A percentile compares a stretch with the other conserved stretches of the same genome.
phyloP scores from a whole-genome alignment of 2,113 vertebrate genomes.

The Paramormyrops kingsleyae region DNA sequence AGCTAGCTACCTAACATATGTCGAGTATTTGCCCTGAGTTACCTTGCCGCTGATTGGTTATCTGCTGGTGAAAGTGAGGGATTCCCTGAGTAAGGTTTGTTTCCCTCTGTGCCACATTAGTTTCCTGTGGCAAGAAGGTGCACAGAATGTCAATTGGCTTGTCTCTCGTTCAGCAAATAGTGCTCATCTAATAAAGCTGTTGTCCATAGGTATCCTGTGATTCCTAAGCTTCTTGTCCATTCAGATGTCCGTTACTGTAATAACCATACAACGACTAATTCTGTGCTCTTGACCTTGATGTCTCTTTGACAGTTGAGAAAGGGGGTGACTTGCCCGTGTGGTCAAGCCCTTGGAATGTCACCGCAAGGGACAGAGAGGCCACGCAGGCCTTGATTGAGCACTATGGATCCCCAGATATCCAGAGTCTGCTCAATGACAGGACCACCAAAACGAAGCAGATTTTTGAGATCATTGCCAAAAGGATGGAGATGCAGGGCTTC shows the following conservation, averaged over 20 bases:
- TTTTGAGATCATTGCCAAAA: slow-evolving; percentile 25
- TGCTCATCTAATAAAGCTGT: neutral
- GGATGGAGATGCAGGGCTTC: slow-evolving; percentile 27
- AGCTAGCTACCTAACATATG: neutral
- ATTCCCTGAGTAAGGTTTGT: neutral
- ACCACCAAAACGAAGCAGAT: slow-evolving; percentile 29
- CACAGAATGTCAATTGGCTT: neutral
- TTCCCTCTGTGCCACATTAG: neutral
- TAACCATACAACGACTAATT: neutral
- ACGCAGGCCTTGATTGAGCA: slow-evolving; percentile 26
- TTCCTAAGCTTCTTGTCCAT: neutral
- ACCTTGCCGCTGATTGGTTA: neutral
- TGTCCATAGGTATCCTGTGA: neutral
- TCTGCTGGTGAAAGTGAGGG: neutral
- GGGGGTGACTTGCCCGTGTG: slow-evolving; percentile 20
- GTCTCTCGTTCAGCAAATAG: neutral
- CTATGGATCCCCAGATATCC: slow-evolving; percentile 25
- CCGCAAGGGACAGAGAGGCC: slow-evolving; percentile 24
- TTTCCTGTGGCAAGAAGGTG: neutral
- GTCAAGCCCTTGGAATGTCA: slow-evolving; percentile 29
- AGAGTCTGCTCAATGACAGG: slow-evolving; percentile 23
- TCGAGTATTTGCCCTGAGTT: neutral
- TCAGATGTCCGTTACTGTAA: neutral
- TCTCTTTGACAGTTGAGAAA: slow-evolving; percentile 20
- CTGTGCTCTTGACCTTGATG: neutral